Evolutionary conservation across 30 jellyfish, hydroid and myxozoan genomes (phyloP), one percentile per base, ranked within the genome.

Genomic region (Aurelia aurita complex sp. Pacific): DNA sequence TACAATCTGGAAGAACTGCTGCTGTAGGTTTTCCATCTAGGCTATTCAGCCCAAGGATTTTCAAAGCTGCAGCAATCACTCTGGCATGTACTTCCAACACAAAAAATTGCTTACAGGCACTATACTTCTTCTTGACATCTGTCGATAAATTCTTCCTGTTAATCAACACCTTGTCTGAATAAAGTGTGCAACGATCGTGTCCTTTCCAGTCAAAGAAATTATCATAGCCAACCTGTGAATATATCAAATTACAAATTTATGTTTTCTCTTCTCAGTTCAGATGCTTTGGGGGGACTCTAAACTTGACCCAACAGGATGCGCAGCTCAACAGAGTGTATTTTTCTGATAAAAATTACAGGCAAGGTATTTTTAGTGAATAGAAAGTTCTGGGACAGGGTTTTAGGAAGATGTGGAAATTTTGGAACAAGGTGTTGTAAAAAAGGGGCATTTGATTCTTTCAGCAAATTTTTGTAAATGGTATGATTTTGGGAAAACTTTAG

Each of bases 21-120:
- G 59, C 72, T 15, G 54, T 18, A 1, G 84, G 84, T 16, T 74
- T 64, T 46, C 62, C 84, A 74, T 74, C 72, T 19, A 52, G 62
- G n/a, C 50, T 16, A 38, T 32, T 36, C 10, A 74, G 5, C 6
- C 34, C 34, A 32, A 74, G 71, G 42, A 74, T 23, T 18, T 62
- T 74, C 71, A 74, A n/a, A 14, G 84, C 62, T 16, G 70, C 84
- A 74, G 84, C 84, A 15, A 46, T 23, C 43, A 74, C 72, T 74
- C 84, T 74, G 4, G 55, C 34, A 14, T 43, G 69, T 14, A 74
- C 52, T 18, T 52, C 84, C 70, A 74, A 46, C 6, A 35, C 51
- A 18, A 73, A 35, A 52, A 38, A 73, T 7, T 52, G 54, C 33
- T 52, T 46, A 42, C 83, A 73, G 1, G 68, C 83, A 17, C 68